phyloP scores from a whole-genome alignment of 2,113 vertebrate genomes.

The Neolamprologus cancellatus region DNA sequence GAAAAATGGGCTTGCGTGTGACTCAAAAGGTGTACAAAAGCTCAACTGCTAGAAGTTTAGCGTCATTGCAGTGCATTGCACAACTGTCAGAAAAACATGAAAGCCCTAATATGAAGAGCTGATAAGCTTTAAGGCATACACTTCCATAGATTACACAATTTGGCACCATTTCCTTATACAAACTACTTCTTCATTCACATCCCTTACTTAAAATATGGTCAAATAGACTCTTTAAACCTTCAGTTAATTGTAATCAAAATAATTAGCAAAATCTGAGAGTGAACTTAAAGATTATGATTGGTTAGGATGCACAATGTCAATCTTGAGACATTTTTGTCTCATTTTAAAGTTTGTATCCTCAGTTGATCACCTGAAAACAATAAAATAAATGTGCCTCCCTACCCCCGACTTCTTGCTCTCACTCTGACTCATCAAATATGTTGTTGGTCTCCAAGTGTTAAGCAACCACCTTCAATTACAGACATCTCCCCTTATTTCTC shows the following conservation, averaged over 20 bases:
- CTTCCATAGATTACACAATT: neutral
- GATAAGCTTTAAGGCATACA: neutral
- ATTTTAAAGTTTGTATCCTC: neutral
- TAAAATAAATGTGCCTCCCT: neutral
- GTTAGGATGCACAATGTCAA: neutral
- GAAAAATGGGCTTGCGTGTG: neutral
- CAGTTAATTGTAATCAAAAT: neutral
- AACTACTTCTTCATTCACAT: neutral
- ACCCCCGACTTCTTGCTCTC: neutral
- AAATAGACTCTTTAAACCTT: neutral
- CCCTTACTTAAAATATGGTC: neutral
- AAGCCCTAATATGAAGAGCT: neutral
- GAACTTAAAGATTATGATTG: neutral
- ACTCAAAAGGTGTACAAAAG: neutral
- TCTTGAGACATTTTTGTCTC: neutral
- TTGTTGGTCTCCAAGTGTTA: neutral
- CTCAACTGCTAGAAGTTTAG: neutral
- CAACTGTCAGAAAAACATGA: neutral
- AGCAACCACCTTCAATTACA: neutral
- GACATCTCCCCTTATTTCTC: neutral
- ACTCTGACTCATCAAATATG: slow-evolving; percentile 14
- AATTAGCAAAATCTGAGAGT: neutral
- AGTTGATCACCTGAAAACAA: neutral
- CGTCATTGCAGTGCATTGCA: neutral
- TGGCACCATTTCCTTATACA: neutral